A percentile compares a stretch with the other conserved stretches of the same genome.
Evolutionary conservation across 1,140 invertebrate genomes (phyloP).

Genomic region (Amyelois transitella): DNA sequence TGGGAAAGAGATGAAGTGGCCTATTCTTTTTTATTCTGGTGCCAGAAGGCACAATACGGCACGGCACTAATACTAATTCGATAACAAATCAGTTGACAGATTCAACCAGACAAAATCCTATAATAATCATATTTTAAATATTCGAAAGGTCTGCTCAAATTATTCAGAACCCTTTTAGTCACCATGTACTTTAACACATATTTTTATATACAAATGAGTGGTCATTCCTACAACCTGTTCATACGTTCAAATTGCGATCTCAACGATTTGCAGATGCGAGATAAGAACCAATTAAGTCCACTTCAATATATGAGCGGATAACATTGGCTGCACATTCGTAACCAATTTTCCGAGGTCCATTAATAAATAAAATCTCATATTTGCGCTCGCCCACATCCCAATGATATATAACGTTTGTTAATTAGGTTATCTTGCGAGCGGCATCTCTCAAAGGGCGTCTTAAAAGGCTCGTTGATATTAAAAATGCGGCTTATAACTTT

Average conservation of each 20-base stretch:
- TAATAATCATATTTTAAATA: no score
- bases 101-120: no score
- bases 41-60: no score
- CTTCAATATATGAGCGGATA: constrained; percentile 28
- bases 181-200: no score
- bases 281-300: constrained; percentile 53
- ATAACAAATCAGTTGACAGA: no score
- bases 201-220: not conserved
- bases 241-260: constrained; percentile 33
- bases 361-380: constrained; percentile 60
- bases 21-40: no score
- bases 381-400: constrained; percentile 48
- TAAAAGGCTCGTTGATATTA: constrained; percentile 71
- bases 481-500: constrained; percentile 67
- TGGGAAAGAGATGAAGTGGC: no score
- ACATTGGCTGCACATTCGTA: constrained; percentile 23
- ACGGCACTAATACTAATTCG: no score
- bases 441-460: constrained; percentile 63
- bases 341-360: constrained; percentile 30
- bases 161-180: no score
- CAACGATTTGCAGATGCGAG: constrained; percentile 38
- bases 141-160: no score
- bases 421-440: constrained; percentile 69
- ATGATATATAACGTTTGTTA: constrained; percentile 70
- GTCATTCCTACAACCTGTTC: no score